Base-by-base conservation (phyloP, 2,797 vertebrate species). In the Orestias chungarensis region DNA sequence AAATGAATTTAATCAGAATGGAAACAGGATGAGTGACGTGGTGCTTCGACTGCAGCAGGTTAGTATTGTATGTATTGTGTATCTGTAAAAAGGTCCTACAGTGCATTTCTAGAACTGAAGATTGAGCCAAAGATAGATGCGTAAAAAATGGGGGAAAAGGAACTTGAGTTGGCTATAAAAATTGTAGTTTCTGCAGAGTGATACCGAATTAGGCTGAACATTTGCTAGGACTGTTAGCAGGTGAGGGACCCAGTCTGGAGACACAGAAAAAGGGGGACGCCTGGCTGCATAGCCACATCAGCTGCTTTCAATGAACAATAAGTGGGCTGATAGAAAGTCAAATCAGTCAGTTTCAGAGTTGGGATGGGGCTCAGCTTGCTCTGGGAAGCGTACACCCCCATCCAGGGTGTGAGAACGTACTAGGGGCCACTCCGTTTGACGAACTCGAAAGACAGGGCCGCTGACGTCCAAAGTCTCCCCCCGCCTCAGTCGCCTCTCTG, bases 321-420 rank as follows among this genome's bases (percentile, higher is more conserved):
- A 29, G 49, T 9, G 6, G 44, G n/a, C n/a, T n/a, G n/a, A n/a
- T n/a, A n/a, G n/a, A n/a, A n/a, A n/a, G n/a, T n/a, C n/a, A n/a
- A n/a, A n/a, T 70, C 64, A 1, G 9, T 6, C 0, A 29, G 12
- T 57, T 43, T 9, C 0, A 15, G 38, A 27, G 46, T 15, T 42
- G 43, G 68, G 18, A 52, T 20, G 11, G 35, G 2, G 61, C 25
- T 75, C 76, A 2, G 27, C 2, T 0, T 55, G 55, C 18, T 35
- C 17, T 35, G 31, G 18, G 31, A 3, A 10, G 9, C 10, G 17
- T 2, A 50, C 84, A 14, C 89, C 89, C 0, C 86, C 73, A 69
- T 92, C 91, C 77, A 94, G 82, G 0, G 93, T 95, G 86, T 92
- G 93, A 25, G 91, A 89, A 82, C 93, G 93, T 64, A 77, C 83